These are phyloP conservation scores for Kradibia gibbosae DNA, from an alignment of 1,140 invertebrate genomes.

Conservation along the genomic window DNA sequence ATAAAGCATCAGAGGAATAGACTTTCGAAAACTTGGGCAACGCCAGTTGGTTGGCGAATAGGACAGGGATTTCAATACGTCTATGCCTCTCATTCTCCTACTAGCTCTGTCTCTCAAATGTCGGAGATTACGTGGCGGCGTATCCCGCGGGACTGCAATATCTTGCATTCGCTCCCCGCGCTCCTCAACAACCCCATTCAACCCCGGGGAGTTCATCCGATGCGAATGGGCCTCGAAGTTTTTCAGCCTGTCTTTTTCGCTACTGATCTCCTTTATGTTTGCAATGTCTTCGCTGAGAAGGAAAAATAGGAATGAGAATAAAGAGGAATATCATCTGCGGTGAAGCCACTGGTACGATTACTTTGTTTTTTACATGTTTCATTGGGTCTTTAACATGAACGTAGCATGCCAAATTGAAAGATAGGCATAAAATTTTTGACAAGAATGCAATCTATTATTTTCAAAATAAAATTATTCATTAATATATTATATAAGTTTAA, in stretches of 20 bases:
- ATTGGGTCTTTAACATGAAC: background rate
- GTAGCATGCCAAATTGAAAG: background rate
- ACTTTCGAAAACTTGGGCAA: slow-evolving; percentile 6
- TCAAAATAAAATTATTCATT: background rate
- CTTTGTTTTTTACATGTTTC: slow-evolving; percentile 16
- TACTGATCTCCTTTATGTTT: background rate
- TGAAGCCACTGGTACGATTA: slow-evolving; percentile 7
- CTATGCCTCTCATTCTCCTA: background rate
- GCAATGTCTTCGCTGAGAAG: slow-evolving; percentile 30
- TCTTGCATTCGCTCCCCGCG: slow-evolving; percentile 68
- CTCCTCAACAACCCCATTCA: too few relatives aligned
- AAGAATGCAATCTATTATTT: too few relatives aligned
- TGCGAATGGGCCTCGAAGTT: background rate
- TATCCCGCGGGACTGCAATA: slow-evolving; percentile 73
- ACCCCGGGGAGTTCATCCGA: slow-evolving; percentile 40
- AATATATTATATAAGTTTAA: too few relatives aligned
- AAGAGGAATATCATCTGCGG: slow-evolving; percentile 34
- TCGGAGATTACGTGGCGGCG: slow-evolving; percentile 70
- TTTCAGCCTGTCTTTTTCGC: slow-evolving; percentile 13
- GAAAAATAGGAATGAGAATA: slow-evolving; percentile 51
- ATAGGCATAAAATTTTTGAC: background rate
- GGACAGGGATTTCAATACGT: slow-evolving; percentile 70
- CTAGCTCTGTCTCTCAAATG: slow-evolving; percentile 48
- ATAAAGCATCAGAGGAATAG: slow-evolving; percentile 36
- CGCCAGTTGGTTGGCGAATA: slow-evolving; percentile 41